Conservation (phyloP, 1,140 invertebrate species). For the Macrostomum lignano region DNA sequence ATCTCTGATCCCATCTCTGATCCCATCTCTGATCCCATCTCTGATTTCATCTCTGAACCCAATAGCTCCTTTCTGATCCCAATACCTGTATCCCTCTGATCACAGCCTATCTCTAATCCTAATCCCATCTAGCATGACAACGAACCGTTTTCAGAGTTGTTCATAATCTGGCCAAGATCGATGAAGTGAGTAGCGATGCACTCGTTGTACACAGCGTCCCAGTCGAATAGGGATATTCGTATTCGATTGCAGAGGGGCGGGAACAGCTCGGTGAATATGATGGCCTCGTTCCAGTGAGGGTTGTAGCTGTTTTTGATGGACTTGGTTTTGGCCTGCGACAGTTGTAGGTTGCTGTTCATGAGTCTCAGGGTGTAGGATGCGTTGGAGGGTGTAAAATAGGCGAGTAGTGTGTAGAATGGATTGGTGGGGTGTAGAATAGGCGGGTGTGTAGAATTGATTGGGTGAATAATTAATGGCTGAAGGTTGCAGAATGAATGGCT, state of each 20-base stretch:
- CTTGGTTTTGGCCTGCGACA: slow-evolving; percentile 17
- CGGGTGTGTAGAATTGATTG: too few relatives aligned
- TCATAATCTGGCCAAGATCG: slow-evolving; percentile 21
- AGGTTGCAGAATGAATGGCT: too few relatives aligned
- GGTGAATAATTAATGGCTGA: too few relatives aligned
- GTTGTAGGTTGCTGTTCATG: too few relatives aligned
- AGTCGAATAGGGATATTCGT: slow-evolving; percentile 19
- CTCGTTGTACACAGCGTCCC: slow-evolving; percentile 23
- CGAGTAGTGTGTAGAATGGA: too few relatives aligned
- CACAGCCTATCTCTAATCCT: background rate
- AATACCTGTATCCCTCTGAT: background rate
- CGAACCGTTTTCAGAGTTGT: slow-evolving; percentile 9
- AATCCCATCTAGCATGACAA: background rate
- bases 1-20: too few relatives aligned
- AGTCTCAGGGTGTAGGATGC: too few relatives aligned
- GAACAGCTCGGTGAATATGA: slow-evolving; percentile 26
- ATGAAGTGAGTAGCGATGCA: slow-evolving; percentile 26
- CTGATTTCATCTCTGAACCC: too few relatives aligned
- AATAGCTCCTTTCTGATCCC: too few relatives aligned
- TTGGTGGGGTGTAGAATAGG: too few relatives aligned
- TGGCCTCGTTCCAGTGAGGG: slow-evolving; percentile 25
- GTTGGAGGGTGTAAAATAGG: too few relatives aligned
- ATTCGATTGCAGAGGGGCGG: slow-evolving; percentile 23
- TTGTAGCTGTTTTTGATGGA: slow-evolving; percentile 22
- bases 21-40: too few relatives aligned